A percentile compares a stretch with the other conserved stretches of the same genome.
Evolutionary conservation across 2,113 vertebrate genomes (phyloP).

Genomic region (Spilogale gracilis): DNA sequence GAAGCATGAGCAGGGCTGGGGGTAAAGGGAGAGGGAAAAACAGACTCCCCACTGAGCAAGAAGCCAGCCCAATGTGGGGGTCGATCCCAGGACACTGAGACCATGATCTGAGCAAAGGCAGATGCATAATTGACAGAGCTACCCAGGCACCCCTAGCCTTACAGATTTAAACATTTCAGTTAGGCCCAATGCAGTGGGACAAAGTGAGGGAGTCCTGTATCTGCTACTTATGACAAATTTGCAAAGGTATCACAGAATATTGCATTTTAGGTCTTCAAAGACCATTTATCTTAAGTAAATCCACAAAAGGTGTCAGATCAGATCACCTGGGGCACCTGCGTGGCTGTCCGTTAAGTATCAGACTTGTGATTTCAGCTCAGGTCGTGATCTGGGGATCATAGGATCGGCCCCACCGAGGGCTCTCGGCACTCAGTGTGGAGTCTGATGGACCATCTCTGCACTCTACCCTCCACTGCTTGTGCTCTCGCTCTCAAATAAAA

Average conservation of each 20-base stretch:
- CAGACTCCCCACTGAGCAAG: no score
- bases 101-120: no score
- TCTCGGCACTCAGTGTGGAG: not conserved
- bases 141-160: not conserved
- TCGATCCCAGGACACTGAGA: no score
- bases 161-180: slow-evolving; percentile 15
- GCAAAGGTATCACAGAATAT: not conserved
- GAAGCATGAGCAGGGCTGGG: no score
- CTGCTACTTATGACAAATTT: not conserved
- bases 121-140: no score
- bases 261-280: slow-evolving; percentile 19
- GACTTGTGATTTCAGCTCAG: not conserved
- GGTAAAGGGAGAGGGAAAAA: no score
- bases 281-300: not conserved
- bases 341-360: not conserved
- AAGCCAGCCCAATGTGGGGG: no score
- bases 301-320: slow-evolving; percentile 6
- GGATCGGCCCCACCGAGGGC: not conserved
- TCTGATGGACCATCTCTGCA: not conserved
- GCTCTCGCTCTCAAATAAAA: not conserved
- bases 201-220: not conserved
- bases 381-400: not conserved
- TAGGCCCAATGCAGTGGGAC: not conserved
- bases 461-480: not conserved
- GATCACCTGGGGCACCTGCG: not conserved